phyloP scores from a whole-genome alignment of 2,888 invertebrate species.

The Metellina segmentata region DNA sequence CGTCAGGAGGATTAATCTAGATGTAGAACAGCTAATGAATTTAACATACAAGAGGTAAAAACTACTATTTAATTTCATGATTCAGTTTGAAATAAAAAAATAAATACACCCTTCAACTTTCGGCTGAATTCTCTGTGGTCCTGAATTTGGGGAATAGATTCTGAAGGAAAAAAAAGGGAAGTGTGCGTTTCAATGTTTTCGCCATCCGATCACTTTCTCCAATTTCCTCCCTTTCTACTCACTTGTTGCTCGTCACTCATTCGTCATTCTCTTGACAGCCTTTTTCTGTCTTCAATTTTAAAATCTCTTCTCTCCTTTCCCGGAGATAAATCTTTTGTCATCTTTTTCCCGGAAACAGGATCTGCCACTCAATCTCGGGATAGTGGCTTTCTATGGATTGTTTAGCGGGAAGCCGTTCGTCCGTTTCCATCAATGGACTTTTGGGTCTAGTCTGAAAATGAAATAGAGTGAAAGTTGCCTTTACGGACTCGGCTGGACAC shows the following conservation, averaged over 20 bases:
- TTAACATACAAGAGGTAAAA: too few relatives aligned
- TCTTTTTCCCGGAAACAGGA: slow-evolving; percentile 46
- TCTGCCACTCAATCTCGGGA: slow-evolving; percentile 40
- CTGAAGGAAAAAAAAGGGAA: too few relatives aligned
- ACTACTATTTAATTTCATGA: too few relatives aligned
- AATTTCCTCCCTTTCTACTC: slow-evolving; percentile 46
- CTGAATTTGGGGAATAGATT: too few relatives aligned
- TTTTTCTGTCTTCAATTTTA: slow-evolving; percentile 7
- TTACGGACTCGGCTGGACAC: too few relatives aligned
- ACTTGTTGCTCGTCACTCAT: slow-evolving; percentile 69
- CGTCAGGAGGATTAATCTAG: too few relatives aligned
- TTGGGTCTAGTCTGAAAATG: neutral
- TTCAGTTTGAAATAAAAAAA: too few relatives aligned
- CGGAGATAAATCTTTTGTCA: slow-evolving; percentile 61
- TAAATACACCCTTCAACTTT: too few relatives aligned
- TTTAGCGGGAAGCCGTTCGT: neutral
- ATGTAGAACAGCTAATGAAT: too few relatives aligned
- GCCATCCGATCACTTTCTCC: slow-evolving; percentile 37
- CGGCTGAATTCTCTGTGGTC: too few relatives aligned
- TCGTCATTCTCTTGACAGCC: slow-evolving; percentile 46
- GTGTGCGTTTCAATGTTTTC: slow-evolving; percentile 19
- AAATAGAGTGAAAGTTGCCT: too few relatives aligned
- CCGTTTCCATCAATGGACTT: neutral
- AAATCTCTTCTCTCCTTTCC: slow-evolving; percentile 21
- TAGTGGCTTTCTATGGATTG: slow-evolving; percentile 3